Evolutionary conservation across 2,888 invertebrate genomes (phyloP).

Genomic region (Gisinianus flammeolus): DNA sequence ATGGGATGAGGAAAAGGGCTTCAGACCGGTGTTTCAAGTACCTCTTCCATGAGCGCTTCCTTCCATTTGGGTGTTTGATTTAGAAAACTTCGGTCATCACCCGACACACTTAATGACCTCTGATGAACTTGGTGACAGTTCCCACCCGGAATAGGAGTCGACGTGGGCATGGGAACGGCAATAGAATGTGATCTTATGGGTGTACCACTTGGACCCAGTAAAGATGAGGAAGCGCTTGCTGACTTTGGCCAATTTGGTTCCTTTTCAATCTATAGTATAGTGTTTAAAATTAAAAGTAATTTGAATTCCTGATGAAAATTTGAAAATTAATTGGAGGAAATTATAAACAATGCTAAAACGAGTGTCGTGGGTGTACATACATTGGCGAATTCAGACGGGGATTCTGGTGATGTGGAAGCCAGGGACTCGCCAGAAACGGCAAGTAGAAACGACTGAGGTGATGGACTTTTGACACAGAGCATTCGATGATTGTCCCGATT

Average conservation of each 20-base stretch:
- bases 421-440: constrained; percentile 46
- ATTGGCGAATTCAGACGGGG: constrained; percentile 39
- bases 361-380: too few species aligned
- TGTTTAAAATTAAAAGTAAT: too few species aligned
- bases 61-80: constrained; percentile 56
- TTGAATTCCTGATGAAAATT: too few species aligned
- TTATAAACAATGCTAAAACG: too few species aligned
- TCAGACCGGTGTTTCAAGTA: constrained; percentile 75
- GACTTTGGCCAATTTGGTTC: constrained; percentile 33
- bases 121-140: constrained; percentile 41
- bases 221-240: neutral
- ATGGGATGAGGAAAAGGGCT: too few species aligned
- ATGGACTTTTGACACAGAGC: constrained; percentile 38
- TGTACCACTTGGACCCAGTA: neutral
- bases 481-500: constrained; percentile 34
- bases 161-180: constrained; percentile 61
- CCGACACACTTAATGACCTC: constrained; percentile 38
- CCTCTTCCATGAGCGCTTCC: constrained; percentile 64
- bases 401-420: constrained; percentile 46
- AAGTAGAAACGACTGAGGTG: constrained; percentile 36
- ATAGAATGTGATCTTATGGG: constrained; percentile 59
- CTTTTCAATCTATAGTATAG: constrained; percentile 35
- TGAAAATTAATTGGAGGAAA: too few species aligned
- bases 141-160: constrained; percentile 48
- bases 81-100: constrained; percentile 18